Evolutionary conservation across 1,140 invertebrate species (phyloP).

Genomic region (Euura lappo): DNA sequence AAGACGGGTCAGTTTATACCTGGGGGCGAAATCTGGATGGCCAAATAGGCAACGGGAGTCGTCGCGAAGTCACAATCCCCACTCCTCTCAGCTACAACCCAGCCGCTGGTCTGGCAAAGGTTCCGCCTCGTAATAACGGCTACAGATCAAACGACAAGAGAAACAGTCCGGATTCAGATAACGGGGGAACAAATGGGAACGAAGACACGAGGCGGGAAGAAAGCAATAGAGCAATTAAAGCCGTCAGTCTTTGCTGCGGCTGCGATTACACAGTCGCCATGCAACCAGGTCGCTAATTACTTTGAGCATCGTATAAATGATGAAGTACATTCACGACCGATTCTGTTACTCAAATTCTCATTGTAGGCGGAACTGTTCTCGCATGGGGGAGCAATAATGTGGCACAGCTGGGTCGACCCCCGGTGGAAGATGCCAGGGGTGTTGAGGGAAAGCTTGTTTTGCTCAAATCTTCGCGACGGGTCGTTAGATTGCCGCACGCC

Average conservation of each 20-base stretch:
- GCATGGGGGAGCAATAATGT: conserved; percentile 56
- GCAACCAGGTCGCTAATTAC: conserved; percentile 61
- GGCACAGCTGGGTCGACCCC: conserved; percentile 50
- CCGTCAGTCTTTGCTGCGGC: conserved; percentile 67
- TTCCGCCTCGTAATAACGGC: conserved; percentile 38
- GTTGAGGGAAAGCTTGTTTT: conserved; percentile 47
- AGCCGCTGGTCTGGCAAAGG: conserved; percentile 39
- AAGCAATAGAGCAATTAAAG: conserved; percentile 49
- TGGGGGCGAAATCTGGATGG: conserved; percentile 77
- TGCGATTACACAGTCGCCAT: conserved; percentile 76
- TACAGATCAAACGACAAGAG: conserved; percentile 20
- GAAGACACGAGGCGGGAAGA: conserved; percentile 49
- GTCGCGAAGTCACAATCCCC: conserved; percentile 58
- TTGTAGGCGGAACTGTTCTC: conserved; percentile 50
- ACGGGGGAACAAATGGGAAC: conserved; percentile 41
- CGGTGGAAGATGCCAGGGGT: conserved; percentile 41
- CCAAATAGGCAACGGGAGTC: conserved; percentile 70
- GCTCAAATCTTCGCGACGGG: conserved; percentile 57
- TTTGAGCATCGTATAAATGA: neutral
- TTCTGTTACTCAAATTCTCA: neutral
- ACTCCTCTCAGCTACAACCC: conserved; percentile 43
- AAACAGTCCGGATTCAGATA: conserved; percentile 26
- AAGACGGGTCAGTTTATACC: conserved; percentile 68
- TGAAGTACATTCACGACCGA: no score
- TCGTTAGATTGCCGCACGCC: conserved; percentile 58